Evolutionary conservation across 2,113 vertebrate species (phyloP).

Genomic region (Cyprinodon tularosa): DNA sequence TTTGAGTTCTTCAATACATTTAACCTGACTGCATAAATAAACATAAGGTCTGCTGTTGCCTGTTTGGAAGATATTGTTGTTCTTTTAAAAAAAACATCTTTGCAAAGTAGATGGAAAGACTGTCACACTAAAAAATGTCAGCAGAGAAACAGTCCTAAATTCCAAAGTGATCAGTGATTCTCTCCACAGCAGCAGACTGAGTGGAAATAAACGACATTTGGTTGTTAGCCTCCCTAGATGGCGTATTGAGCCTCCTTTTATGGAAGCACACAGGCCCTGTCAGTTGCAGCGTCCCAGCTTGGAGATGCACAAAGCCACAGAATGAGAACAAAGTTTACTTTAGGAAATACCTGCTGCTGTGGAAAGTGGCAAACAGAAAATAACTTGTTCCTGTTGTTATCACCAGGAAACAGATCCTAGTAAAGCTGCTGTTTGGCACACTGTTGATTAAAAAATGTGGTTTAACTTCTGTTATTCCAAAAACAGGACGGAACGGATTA

Average conservation of each 20-base stretch:
- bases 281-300: constrained; percentile 63
- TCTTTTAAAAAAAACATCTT: neutral
- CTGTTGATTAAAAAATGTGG: neutral
- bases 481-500: constrained; percentile 4
- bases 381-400: constrained; percentile 61
- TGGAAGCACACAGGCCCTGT: constrained; percentile 66
- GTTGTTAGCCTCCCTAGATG: constrained; percentile 49
- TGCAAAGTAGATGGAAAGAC: neutral
- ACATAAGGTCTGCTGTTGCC: neutral
- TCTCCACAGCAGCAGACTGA: neutral
- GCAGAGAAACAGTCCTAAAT: neutral
- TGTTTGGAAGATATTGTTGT: neutral
- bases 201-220: constrained; percentile 44
- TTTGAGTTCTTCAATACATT: neutral
- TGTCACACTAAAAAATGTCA: neutral
- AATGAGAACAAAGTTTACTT: constrained; percentile 65
- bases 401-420: constrained; percentile 19
- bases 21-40: neutral
- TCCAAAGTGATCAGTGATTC: constrained; percentile 15
- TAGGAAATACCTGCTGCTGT: constrained; percentile 66
- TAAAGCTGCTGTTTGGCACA: constrained; percentile 4
- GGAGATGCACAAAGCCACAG: constrained; percentile 46
- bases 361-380: constrained; percentile 56
- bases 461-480: too few relatives aligned
- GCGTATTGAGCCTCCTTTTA: constrained; percentile 70